These are phyloP conservation scores for Pteronura brasiliensis DNA, from an alignment of 2,113 vertebrate genomes.

Conservation along the genomic window DNA sequence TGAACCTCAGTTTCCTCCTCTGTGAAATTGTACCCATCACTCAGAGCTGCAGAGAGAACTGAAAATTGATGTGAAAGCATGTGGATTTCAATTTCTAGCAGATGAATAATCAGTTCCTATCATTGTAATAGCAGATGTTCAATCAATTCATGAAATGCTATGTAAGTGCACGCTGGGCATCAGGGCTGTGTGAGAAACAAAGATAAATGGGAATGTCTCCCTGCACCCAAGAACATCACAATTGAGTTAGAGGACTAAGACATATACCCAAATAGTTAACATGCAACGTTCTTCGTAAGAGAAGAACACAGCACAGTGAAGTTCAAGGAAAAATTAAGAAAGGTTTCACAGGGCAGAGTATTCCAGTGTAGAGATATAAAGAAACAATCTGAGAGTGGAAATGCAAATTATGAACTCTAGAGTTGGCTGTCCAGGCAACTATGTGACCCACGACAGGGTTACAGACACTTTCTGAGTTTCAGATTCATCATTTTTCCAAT, in stretches of 20 bases:
- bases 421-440: neutral
- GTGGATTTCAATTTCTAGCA: slow-evolving; percentile 5
- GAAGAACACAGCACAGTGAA: neutral
- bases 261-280: neutral
- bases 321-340: neutral
- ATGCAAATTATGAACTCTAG: neutral
- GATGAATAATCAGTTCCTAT: slow-evolving; percentile 28
- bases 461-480: neutral
- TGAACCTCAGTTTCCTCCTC: slow-evolving; percentile 11
- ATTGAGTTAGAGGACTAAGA: neutral
- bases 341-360: neutral
- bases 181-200: neutral
- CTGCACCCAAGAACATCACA: neutral
- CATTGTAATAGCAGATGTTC: slow-evolving; percentile 12
- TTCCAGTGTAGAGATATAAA: neutral
- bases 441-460: neutral
- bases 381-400: neutral
- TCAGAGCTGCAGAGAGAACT: neutral
- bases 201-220: neutral
- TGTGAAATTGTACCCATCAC: neutral
- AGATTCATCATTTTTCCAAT: slow-evolving; percentile 46
- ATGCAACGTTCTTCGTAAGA: neutral
- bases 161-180: neutral
- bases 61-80: neutral
- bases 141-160: neutral